These are phyloP conservation scores for Acanthis flammea DNA, from an alignment of 2,797 vertebrate genomes.

Conservation along the genomic window DNA sequence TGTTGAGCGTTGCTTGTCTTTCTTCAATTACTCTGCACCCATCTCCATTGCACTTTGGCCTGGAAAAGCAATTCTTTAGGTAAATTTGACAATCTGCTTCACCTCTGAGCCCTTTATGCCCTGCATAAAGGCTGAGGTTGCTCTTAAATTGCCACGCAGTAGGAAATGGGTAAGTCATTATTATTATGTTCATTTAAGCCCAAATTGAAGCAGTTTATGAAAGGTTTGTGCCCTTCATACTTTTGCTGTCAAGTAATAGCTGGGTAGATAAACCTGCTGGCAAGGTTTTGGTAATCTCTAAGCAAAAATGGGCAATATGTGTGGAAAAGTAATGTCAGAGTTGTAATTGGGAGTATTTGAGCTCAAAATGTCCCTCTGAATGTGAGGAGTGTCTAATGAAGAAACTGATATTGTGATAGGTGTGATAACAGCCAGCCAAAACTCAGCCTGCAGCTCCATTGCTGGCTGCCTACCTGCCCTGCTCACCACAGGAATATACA, in stretches of 20 bases:
- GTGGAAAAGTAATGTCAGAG: background rate
- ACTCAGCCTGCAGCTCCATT: background rate
- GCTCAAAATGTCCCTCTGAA: background rate
- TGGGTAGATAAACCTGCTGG: background rate
- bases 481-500: background rate
- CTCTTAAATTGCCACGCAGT: background rate
- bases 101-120: background rate
- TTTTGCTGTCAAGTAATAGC: background rate
- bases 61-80: background rate
- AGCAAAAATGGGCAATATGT: background rate
- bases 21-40: background rate
- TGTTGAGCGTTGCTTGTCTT: background rate
- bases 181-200: background rate
- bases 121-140: background rate
- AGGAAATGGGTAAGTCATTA: background rate
- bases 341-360: background rate
- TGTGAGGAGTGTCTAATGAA: background rate
- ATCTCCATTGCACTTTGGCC: background rate
- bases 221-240: background rate
- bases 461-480: background rate
- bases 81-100: background rate
- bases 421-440: background rate
- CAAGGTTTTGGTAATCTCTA: background rate
- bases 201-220: background rate
- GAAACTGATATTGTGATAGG: background rate